Conservation (phyloP, 1,140 invertebrate species). For the Tenebrio molitor region DNA sequence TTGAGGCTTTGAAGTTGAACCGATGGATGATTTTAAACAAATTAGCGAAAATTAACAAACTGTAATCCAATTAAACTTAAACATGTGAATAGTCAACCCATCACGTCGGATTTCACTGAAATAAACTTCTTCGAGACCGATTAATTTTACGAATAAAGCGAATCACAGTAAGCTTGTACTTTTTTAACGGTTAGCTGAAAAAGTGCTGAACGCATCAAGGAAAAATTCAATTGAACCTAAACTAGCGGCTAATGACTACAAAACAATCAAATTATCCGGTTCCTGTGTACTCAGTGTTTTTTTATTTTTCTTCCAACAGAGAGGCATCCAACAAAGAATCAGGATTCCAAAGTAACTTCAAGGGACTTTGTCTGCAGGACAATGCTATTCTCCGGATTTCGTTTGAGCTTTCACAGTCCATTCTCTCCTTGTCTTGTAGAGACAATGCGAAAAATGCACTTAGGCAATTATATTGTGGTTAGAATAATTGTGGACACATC, state of each 20-base stretch:
- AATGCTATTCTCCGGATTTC: slow-evolving; percentile 35
- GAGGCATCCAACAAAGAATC: slow-evolving; percentile 35
- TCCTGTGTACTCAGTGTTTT: slow-evolving; percentile 32
- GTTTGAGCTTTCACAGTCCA: slow-evolving; percentile 38
- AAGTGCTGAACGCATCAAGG: background rate
- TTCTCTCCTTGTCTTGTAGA: slow-evolving; percentile 10
- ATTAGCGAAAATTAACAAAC: too few relatives aligned
- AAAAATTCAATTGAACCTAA: slow-evolving; percentile 19
- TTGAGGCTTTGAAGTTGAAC: too few relatives aligned
- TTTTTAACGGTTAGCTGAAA: background rate
- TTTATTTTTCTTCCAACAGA: slow-evolving; percentile 31
- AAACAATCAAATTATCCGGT: slow-evolving; percentile 33
- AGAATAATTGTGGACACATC: background rate
- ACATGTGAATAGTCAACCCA: too few relatives aligned
- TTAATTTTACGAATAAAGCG: background rate
- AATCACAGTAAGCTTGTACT: background rate
- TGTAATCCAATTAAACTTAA: too few relatives aligned
- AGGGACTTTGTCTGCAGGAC: slow-evolving; percentile 28
- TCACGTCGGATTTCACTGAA: too few relatives aligned
- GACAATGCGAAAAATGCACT: slow-evolving; percentile 35
- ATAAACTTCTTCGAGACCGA: background rate
- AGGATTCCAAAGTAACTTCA: slow-evolving; percentile 37
- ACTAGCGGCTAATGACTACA: slow-evolving; percentile 32
- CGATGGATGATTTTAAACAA: too few relatives aligned
- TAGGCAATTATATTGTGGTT: slow-evolving; percentile 22